Conservation (phyloP, 2,113 vertebrate genomes). For the Malurus cyaneus region DNA sequence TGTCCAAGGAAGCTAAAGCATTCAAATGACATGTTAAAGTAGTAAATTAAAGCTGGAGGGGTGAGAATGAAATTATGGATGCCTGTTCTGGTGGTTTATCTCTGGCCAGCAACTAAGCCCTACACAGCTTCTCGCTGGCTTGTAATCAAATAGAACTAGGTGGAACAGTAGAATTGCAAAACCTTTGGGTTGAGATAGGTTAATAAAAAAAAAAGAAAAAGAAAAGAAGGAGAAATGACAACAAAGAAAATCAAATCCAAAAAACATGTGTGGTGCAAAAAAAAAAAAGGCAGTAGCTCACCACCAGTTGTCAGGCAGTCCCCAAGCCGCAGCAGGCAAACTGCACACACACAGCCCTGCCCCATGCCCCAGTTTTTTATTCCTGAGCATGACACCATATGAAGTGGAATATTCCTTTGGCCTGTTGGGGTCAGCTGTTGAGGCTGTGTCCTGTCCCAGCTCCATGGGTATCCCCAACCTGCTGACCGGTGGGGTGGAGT, state of each 20-base stretch:
- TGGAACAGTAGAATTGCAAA: not conserved
- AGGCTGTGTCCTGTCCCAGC: fast-evolving
- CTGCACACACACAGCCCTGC: fast-evolving
- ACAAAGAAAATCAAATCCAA: not conserved
- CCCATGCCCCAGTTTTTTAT: not conserved
- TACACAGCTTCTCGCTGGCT: not conserved
- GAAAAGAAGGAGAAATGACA: not conserved
- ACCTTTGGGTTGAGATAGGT: not conserved
- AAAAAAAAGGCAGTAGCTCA: not conserved
- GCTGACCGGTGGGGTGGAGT: fast-evolving
- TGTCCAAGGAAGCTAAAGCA: not conserved
- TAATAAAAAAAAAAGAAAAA: not conserved
- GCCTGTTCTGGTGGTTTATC: not conserved
- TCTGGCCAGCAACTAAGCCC: not conserved
- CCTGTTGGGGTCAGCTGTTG: not conserved
- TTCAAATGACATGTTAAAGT: not conserved
- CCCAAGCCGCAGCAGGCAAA: not conserved
- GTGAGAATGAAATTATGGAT: not conserved
- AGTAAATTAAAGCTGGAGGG: not conserved
- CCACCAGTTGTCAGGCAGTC: not conserved
- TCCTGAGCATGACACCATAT: not conserved
- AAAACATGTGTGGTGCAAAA: not conserved
- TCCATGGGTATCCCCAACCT: not conserved
- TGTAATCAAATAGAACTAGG: not conserved
- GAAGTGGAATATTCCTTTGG: not conserved